Evolutionary conservation across 1,140 invertebrate genomes (phyloP).

Genomic region (Periplaneta americana): DNA sequence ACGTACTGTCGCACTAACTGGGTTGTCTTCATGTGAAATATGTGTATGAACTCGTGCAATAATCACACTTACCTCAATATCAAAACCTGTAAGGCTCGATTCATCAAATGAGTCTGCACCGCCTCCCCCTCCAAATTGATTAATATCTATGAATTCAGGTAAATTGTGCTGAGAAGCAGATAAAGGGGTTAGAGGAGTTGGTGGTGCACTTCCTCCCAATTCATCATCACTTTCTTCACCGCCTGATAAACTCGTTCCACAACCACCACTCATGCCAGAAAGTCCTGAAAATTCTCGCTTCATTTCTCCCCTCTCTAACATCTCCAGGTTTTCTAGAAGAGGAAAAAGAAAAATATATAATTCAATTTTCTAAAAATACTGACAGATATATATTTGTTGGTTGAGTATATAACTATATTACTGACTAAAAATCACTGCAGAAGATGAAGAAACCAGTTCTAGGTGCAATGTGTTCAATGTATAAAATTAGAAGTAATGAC

Average conservation of each 20-base stretch:
- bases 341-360: too few relatives aligned
- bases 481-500: too few relatives aligned
- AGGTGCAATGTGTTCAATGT: too few relatives aligned
- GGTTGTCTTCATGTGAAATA: too few relatives aligned
- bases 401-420: too few relatives aligned
- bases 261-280: conserved; percentile 35
- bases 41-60: too few relatives aligned
- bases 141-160: conserved; percentile 34
- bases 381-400: too few relatives aligned
- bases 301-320: conserved; percentile 78
- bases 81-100: conserved; percentile 21
- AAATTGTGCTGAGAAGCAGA: conserved; percentile 25
- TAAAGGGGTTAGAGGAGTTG: conserved; percentile 28
- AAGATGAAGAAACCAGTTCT: too few relatives aligned
- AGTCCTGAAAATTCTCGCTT: conserved; percentile 50
- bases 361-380: too few relatives aligned
- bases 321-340: conserved; percentile 73
- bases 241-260: conserved; percentile 43
- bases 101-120: conserved; percentile 29
- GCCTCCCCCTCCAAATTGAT: conserved; percentile 27
- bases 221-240: conserved; percentile 38
- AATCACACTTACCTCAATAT: conserved; percentile 34
- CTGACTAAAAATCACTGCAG: too few relatives aligned
- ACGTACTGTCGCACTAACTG: too few relatives aligned
- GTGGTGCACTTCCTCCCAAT: conserved; percentile 39